Evolutionary conservation across 2,888 invertebrate genomes (phyloP).

Genomic region (Neoitamus cyanurus): DNA sequence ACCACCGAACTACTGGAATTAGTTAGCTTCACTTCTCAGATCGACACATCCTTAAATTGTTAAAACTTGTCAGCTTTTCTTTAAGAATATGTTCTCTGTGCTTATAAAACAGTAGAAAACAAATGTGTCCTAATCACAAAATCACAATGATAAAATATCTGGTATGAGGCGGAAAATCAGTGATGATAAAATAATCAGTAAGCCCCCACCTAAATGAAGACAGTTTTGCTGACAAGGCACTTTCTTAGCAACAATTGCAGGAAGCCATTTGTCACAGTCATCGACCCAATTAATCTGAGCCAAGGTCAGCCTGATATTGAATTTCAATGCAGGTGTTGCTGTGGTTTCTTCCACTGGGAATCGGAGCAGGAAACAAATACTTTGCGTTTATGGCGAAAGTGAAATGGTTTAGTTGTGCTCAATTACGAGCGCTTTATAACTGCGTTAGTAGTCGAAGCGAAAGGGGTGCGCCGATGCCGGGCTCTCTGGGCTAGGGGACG

Average conservation of each 20-base stretch:
- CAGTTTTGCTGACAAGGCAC: neutral
- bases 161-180: neutral
- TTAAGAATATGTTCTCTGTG: too few relatives aligned
- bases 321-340: neutral
- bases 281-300: constrained; percentile 9
- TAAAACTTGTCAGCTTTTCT: too few relatives aligned
- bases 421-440: constrained; percentile 15
- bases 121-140: too few relatives aligned
- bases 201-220: neutral
- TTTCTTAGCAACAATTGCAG: neutral
- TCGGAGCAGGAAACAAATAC: neutral
- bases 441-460: neutral
- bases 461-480: neutral
- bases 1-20: too few relatives aligned
- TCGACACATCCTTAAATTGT: too few relatives aligned
- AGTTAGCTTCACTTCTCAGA: too few relatives aligned
- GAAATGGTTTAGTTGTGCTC: constrained; percentile 17
- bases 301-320: neutral
- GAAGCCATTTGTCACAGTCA: neutral
- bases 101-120: too few relatives aligned
- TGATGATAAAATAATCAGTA: neutral
- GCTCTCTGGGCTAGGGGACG: neutral
- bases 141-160: neutral
- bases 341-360: neutral
- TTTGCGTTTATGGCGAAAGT: neutral